Conservation (phyloP, 1,140 invertebrate species). For the Aplysia californica region DNA sequence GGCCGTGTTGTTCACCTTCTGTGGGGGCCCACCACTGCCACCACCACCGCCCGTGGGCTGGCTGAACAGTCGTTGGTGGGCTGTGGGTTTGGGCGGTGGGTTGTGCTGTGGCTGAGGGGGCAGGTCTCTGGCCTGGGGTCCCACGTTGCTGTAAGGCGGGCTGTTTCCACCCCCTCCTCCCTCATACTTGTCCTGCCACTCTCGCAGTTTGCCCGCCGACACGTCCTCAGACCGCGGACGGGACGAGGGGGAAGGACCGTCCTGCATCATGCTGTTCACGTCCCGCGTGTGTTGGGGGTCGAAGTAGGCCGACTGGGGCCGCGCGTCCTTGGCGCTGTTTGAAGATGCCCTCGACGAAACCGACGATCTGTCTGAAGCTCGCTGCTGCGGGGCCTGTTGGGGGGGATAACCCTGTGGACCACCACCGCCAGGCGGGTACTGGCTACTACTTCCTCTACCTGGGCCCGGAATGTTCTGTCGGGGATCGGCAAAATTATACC, state of each 20-base stretch:
- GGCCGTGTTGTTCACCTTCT: conserved; percentile 42
- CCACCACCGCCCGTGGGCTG: too few relatives aligned
- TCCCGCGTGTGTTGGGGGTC: conserved; percentile 41
- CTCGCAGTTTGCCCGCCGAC: conserved; percentile 43
- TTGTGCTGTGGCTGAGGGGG: conserved; percentile 18
- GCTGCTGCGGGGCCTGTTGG: conserved; percentile 15
- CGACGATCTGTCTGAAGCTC: conserved; percentile 38
- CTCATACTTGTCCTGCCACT: conserved; percentile 53
- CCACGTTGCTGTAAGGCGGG: conserved; percentile 34
- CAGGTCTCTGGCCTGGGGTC: conserved; percentile 5
- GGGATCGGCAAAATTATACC: conserved; percentile 19
- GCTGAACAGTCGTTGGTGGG: conserved; percentile 28
- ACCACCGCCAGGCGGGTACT: not conserved
- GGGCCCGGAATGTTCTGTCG: conserved; percentile 13
- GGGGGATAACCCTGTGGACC: conserved; percentile 22
- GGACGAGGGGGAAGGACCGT: not conserved
- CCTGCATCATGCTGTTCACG: conserved; percentile 29
- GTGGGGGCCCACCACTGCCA: conserved; percentile 46
- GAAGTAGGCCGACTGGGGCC: conserved; percentile 57
- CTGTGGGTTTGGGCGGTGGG: conserved; percentile 19
- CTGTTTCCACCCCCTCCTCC: conserved; percentile 40
- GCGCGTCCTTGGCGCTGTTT: conserved; percentile 44
- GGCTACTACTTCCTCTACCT: too few relatives aligned
- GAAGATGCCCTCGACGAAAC: conserved; percentile 43
- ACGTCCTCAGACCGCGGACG: conserved; percentile 60